Conservation (phyloP, 2,888 invertebrate species). For the Caenorhabditis sp. region DNA sequence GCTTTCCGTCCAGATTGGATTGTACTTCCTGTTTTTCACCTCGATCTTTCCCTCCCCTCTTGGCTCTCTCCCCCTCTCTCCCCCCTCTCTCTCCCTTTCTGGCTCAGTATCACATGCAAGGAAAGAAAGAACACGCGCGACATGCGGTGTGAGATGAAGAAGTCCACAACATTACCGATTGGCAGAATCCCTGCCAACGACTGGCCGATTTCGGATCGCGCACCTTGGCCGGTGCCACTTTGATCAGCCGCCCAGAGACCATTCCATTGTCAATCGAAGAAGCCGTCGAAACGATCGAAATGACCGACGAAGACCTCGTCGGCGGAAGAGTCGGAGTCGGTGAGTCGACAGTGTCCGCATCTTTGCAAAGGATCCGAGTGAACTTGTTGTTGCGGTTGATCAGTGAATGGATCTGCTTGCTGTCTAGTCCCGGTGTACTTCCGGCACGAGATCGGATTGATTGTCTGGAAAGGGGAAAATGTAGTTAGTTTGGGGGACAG, state of each 20-base stretch:
- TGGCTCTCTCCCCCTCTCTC: no score
- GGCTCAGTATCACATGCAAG: not conserved
- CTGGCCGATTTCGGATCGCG: slow-evolving; percentile 50
- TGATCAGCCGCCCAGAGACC: slow-evolving; percentile 33
- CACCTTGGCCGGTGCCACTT: slow-evolving; percentile 60
- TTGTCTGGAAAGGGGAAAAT: slow-evolving; percentile 30
- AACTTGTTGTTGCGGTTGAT: slow-evolving; percentile 60
- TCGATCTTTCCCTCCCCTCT: no score
- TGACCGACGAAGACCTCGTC: slow-evolving; percentile 51
- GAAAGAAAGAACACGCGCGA: slow-evolving; percentile 13
- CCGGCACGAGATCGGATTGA: slow-evolving; percentile 56
- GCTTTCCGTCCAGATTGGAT: not conserved
- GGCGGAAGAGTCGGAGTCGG: slow-evolving; percentile 44
- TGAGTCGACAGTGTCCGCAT: slow-evolving; percentile 50
- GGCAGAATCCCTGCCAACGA: slow-evolving; percentile 54
- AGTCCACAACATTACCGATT: slow-evolving; percentile 39
- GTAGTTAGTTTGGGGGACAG: not conserved
- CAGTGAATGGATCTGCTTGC: slow-evolving; percentile 61
- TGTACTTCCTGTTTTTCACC: slow-evolving; percentile 17
- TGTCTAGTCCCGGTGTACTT: slow-evolving; percentile 64
- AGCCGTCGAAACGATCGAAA: slow-evolving; percentile 47
- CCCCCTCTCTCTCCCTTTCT: not conserved
- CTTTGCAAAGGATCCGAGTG: slow-evolving; percentile 54
- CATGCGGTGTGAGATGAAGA: slow-evolving; percentile 12
- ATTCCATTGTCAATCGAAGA: slow-evolving; percentile 13